Base-by-base conservation (phyloP, 2,113 vertebrate species). In the Cygnus atratus region DNA sequence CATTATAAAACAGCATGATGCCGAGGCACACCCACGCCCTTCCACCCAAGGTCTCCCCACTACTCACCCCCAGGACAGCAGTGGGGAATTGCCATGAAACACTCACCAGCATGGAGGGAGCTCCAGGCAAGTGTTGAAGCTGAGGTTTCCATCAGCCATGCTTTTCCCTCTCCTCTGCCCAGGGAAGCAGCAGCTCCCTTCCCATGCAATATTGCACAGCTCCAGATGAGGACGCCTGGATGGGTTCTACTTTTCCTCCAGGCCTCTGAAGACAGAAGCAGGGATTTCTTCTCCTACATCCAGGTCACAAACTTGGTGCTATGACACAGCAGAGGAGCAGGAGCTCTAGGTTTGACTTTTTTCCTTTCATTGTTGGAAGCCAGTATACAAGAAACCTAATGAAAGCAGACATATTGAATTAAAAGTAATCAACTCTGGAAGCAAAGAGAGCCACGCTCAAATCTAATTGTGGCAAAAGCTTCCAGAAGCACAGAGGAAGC, bases 131-230 rank as follows among this genome's bases (percentile, higher is more conserved):
- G 21, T 15, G 6, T 5, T 43, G 10, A 72, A 76, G 79, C 37
- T 7, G 6, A 22, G 35, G 6, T 54, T 83, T 55, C 43, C 54
- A 20, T 31, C 3, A 14, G 61, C 37, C 1, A 0, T 9, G 7
- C 14, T 1, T 39, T 92, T 88, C 67, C 22, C 26, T 33, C 48
- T 67, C 76, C n/a, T 81, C 43, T 25, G 43, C 43, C 20, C 13
- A 6, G 35, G 11, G 31, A 41, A 1, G 0, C 66, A 21, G 41
- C 3, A 3, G 28, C 25, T 31, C 15, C n/a, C 52, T 78, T 75
- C 18, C 16, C 39, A 55, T 61, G 37, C 33, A 9, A 2, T 0
- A 0, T 3, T 72, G 19, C 4, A 2, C 1, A 14, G 21, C 6
- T 39, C 54, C 22, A 18, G 58, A 26, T 0, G 1, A 84, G 39